A percentile compares a stretch with the other conserved stretches of the same genome.
Evolutionary conservation across 2,888 invertebrate genomes (phyloP).

Genomic region (Masnerella sp.): DNA sequence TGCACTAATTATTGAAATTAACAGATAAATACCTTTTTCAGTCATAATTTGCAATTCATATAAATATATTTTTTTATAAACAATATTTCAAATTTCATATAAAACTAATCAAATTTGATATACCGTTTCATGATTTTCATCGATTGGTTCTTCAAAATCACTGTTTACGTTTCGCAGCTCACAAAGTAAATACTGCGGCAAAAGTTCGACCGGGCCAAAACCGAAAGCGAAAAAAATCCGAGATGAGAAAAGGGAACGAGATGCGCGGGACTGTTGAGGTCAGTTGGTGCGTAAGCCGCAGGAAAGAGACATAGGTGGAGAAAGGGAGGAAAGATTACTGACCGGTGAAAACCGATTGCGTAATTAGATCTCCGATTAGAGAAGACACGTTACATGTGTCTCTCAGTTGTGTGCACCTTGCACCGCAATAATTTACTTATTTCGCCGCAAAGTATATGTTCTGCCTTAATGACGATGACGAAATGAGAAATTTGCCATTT

Average conservation of each 20-base stretch:
- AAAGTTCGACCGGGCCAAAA: too few relatives aligned
- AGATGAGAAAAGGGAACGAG: constrained; percentile 16
- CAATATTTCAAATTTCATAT: too few relatives aligned
- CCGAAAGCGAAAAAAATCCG: too few relatives aligned
- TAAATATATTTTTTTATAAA: too few relatives aligned
- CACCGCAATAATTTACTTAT: constrained; percentile 55
- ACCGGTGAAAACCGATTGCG: constrained; percentile 63
- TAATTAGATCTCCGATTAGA: constrained; percentile 62
- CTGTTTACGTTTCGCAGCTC: too few relatives aligned
- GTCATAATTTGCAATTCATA: too few relatives aligned
- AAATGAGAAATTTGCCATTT: constrained; percentile 19
- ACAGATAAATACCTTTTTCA: too few relatives aligned
- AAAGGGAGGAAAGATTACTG: constrained; percentile 57
- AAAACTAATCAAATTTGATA: too few relatives aligned
- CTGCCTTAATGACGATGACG: constrained; percentile 32
- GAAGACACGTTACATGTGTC: constrained; percentile 58
- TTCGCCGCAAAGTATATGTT: constrained; percentile 38
- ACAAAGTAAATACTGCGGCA: too few relatives aligned
- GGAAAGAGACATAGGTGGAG: constrained; percentile 44
- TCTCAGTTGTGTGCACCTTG: constrained; percentile 49
- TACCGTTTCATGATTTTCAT: too few relatives aligned
- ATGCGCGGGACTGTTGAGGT: constrained; percentile 44
- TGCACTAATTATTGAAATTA: too few relatives aligned
- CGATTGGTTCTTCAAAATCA: too few relatives aligned
- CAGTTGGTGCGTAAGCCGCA: constrained; percentile 32